phyloP scores from a whole-genome alignment of 35 echinoderm and acorn worm species.

The Strongylocentrotus purpuratus region DNA sequence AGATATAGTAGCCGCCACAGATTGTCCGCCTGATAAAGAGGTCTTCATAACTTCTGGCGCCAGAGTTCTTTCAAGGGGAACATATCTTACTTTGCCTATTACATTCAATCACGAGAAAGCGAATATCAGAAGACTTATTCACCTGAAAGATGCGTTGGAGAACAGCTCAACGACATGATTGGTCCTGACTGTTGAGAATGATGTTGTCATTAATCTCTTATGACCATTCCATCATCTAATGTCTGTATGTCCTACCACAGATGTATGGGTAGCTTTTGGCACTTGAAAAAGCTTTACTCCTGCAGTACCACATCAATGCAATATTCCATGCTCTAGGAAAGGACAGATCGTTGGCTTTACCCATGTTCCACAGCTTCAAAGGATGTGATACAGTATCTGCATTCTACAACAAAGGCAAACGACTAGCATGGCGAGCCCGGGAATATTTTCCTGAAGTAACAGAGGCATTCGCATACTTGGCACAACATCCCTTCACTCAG shows the following conservation, averaged over 20 bases:
- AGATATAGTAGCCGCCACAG: too few relatives aligned
- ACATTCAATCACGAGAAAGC: too few relatives aligned
- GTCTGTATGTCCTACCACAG: neutral
- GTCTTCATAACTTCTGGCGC: too few relatives aligned
- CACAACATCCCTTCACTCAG: neutral
- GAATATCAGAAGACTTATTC: too few relatives aligned
- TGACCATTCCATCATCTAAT: neutral
- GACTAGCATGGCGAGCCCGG: slow-evolving; percentile 59
- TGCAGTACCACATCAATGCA: slow-evolving; percentile 36
- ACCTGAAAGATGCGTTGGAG: too few relatives aligned
- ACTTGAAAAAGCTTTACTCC: slow-evolving; percentile 36
- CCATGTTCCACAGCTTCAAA: neutral
- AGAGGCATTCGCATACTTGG: slow-evolving; percentile 36
- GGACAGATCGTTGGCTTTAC: neutral
- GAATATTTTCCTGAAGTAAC: slow-evolving; percentile 43
- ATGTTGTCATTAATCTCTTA: slow-evolving; percentile 49
- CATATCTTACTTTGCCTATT: too few relatives aligned
- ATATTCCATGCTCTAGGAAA: neutral
- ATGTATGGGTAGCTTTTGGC: slow-evolving; percentile 43
- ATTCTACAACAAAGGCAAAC: slow-evolving; percentile 52
- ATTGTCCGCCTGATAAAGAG: too few relatives aligned
- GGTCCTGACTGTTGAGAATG: slow-evolving; percentile 54
- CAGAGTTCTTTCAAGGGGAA: too few relatives aligned
- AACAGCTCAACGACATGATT: too few relatives aligned
- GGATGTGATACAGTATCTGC: slow-evolving; percentile 53